phyloP scores from a whole-genome alignment of 1,140 invertebrate species.

The Saccostrea cuccullata region DNA sequence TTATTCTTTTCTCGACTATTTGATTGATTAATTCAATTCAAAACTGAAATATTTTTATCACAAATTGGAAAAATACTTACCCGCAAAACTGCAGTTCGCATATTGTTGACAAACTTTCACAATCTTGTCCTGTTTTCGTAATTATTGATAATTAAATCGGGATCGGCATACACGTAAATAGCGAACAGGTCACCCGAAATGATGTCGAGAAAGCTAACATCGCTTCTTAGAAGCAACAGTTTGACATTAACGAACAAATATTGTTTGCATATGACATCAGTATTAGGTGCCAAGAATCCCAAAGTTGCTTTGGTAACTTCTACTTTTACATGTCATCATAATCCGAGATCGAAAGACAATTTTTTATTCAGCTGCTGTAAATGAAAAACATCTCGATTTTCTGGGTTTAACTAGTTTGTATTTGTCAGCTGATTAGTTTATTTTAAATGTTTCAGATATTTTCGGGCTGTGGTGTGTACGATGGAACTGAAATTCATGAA shows the following conservation, averaged over 20 bases:
- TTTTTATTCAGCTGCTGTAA: no score
- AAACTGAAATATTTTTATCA: neutral
- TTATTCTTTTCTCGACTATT: neutral
- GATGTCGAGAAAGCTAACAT: neutral
- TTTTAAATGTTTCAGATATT: constrained; percentile 78
- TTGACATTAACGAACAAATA: neutral
- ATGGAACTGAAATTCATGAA: constrained; percentile 84
- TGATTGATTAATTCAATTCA: neutral
- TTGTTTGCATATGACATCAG: neutral
- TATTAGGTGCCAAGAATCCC: neutral
- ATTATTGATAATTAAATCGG: neutral
- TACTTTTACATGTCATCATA: neutral
- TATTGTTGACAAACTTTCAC: neutral
- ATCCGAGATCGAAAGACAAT: neutral
- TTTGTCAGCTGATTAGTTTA: neutral
- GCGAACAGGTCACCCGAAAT: neutral
- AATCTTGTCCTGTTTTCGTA: neutral
- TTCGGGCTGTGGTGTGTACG: constrained; percentile 83
- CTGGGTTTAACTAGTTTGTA: no score
- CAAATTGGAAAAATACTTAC: neutral
- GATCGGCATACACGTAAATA: neutral
- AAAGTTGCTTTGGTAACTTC: constrained; percentile 43
- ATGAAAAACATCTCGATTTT: no score
- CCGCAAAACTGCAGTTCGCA: constrained; percentile 1
- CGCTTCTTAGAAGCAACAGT: neutral